Conservation (phyloP, 2,797 vertebrate genomes). For the Sitta carolinensis region DNA sequence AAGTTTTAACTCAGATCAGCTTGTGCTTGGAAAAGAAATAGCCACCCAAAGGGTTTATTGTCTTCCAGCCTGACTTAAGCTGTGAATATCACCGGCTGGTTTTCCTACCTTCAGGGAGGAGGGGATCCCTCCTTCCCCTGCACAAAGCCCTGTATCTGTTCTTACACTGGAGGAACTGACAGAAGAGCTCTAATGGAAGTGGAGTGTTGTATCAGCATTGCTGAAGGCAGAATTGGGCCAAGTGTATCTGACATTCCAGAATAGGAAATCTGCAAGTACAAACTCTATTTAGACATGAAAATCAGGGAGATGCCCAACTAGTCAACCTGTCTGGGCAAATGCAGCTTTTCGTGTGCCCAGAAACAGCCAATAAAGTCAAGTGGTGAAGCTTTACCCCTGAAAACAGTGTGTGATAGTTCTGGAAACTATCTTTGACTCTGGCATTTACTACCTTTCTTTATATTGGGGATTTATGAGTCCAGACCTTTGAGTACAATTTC, state of each 20-base stretch:
- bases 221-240: background rate
- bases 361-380: background rate
- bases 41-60: background rate
- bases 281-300: conserved; percentile 27
- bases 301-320: conserved; percentile 35
- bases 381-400: background rate
- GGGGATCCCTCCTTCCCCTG: background rate
- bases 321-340: conserved; percentile 35
- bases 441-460: background rate
- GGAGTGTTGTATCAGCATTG: background rate
- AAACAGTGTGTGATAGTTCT: background rate
- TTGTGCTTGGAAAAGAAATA: background rate
- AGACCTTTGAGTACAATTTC: conserved; percentile 15
- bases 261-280: background rate
- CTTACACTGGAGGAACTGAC: background rate
- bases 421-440: background rate
- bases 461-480: background rate
- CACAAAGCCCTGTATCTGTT: background rate
- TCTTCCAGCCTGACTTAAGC: background rate
- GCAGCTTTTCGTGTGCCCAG: background rate
- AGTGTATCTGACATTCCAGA: background rate
- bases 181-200: background rate
- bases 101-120: background rate
- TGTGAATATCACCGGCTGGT: rapidly evolving
- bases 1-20: background rate